Evolutionary conservation across 2,888 invertebrate species (phyloP), one percentile per base, ranked within the genome.

Genomic region (Crioceris asparagi): DNA sequence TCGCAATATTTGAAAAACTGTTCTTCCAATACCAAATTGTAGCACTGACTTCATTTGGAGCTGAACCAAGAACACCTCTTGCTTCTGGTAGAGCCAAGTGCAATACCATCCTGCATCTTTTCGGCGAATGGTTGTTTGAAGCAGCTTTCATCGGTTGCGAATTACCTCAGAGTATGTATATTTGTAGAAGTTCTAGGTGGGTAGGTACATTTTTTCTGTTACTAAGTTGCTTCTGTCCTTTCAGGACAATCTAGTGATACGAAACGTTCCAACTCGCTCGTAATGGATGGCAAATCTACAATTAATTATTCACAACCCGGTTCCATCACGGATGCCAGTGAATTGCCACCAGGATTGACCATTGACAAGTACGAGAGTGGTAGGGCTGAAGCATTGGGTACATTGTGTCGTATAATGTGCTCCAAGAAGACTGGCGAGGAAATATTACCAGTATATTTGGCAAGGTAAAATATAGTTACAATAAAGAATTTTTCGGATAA

Each of bases 121-220:
- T 94, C 64, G 94, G 96, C 2, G 86, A 90, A 57, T 96, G 96
- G 96, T 68, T 96, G 45, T 93, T 94, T 61, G 94, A 96, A 63
- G 93, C 93, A 4, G 86, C 93, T 2, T 81, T 93, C 50, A 84
- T 92, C 50, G 91, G 91, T 3, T 85, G 84, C 30, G 80, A 80
- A 35, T 43, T 61, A 18, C 52, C 54, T 3, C 53, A 73, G 52
- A 72, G 75, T 72, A 61, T 60, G 59, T 53, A 29, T n/a, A n/a
- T n/a, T n/a, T n/a, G n/a, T 7, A 21, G 10, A 10, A 10, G 21
- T 7, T 21, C 21, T 21, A 21, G 10, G 10, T 21, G 21, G n/a
- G n/a, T n/a, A n/a, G n/a, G n/a, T n/a, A n/a, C n/a, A 21, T 21
- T 21, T 21, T 21, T 6, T 35, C 2, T 17, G 15, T 29, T 38